Percentiles rank a stretch among this genome's conserved stretches.
phyloP scores from a whole-genome alignment of 2,888 invertebrate species.

The Pyrochroa serraticornis region DNA sequence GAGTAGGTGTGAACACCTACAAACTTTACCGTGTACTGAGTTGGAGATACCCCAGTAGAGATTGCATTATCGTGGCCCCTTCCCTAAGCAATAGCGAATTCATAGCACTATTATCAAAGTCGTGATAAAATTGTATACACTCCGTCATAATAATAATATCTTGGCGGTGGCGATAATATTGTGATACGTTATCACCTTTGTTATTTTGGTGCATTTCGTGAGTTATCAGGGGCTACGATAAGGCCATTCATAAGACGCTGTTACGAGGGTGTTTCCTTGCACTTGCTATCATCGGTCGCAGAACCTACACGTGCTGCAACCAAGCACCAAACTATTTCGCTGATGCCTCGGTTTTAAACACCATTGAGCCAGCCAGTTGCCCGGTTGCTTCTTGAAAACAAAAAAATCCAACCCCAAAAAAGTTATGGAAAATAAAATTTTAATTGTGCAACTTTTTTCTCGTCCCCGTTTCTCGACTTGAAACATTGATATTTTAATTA shows the following conservation, averaged over 20 bases:
- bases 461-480: too few species aligned
- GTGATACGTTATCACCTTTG: slow-evolving; percentile 54
- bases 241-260: slow-evolving; percentile 39
- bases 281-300: slow-evolving; percentile 5
- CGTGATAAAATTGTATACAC: slow-evolving; percentile 55
- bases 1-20: slow-evolving; percentile 39
- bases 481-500: too few species aligned
- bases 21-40: slow-evolving; percentile 47
- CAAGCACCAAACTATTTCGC: too few species aligned
- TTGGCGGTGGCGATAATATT: slow-evolving; percentile 48
- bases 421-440: too few species aligned
- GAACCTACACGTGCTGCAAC: slow-evolving; percentile 3
- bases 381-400: too few species aligned
- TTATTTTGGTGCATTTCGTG: slow-evolving; percentile 50
- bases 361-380: too few species aligned
- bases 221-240: slow-evolving; percentile 35
- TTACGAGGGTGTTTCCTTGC: slow-evolving; percentile 35
- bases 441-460: too few species aligned
- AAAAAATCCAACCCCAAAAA: too few species aligned
- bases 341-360: too few species aligned
- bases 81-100: slow-evolving; percentile 53
- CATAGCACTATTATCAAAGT: slow-evolving; percentile 53
- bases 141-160: slow-evolving; percentile 49
- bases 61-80: slow-evolving; percentile 53
- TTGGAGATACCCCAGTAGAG: slow-evolving; percentile 46